A percentile compares a stretch with the other conserved stretches of the same genome.
Conservation (phyloP, 2,113 vertebrate genomes). For the Sphaerodactylus townsendi region DNA sequence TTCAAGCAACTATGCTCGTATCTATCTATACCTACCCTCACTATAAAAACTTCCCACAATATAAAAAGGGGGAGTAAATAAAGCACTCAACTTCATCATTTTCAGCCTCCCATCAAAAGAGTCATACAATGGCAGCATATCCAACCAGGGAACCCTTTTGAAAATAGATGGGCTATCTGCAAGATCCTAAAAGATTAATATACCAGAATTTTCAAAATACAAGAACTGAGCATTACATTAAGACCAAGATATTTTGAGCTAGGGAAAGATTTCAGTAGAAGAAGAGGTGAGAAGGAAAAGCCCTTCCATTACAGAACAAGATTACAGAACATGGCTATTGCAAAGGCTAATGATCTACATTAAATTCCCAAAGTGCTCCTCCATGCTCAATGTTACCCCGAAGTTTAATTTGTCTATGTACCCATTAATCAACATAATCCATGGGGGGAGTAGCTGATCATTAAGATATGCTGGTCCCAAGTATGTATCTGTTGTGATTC, state of each 20-base stretch:
- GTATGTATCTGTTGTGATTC: no score
- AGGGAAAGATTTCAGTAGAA: neutral
- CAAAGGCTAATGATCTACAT: no score
- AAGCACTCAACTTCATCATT: conserved; percentile 15
- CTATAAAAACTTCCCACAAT: conserved; percentile 45
- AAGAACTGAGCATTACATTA: neutral
- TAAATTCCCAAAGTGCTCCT: no score
- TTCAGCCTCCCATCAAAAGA: conserved; percentile 24
- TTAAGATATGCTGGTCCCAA: no score
- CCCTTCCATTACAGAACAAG: no score
- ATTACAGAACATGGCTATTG: no score
- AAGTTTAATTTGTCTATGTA: no score
- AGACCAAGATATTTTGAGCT: no score
- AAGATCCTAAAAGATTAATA: neutral
- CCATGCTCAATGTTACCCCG: no score
- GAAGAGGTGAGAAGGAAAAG: neutral
- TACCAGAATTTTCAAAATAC: neutral
- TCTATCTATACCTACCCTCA: conserved; percentile 43
- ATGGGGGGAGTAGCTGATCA: no score
- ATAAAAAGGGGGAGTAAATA: conserved; percentile 51
- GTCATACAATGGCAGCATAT: conserved; percentile 9
- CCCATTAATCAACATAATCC: no score
- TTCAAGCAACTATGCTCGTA: conserved; percentile 50
- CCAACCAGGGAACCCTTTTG: neutral
- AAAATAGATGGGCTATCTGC: neutral